These are phyloP conservation scores for Atherinosoma microstoma DNA, from an alignment of 2,797 vertebrate species.

Conservation along the genomic window DNA sequence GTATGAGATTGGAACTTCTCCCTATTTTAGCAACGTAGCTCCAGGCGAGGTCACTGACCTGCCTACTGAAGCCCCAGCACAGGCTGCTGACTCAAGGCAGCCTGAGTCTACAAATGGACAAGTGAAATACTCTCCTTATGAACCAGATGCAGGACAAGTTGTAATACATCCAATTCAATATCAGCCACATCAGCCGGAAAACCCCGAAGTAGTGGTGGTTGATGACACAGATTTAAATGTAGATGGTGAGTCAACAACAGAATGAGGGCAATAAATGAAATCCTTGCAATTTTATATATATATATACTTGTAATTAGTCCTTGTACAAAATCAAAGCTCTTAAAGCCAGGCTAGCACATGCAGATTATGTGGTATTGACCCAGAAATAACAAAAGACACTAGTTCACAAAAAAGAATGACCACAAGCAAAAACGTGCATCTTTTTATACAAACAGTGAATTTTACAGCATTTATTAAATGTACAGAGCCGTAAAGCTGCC, in stretches of 20 bases:
- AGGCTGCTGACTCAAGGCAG: constrained; percentile 6
- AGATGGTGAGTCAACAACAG: constrained; percentile 83
- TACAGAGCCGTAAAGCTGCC: not conserved
- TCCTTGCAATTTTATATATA: too few species aligned
- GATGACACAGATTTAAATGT: constrained; percentile 89
- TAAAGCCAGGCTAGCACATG: too few species aligned
- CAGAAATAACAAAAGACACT: too few species aligned
- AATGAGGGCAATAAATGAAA: too few species aligned
- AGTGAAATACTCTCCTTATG: constrained; percentile 50
- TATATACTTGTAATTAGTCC: too few species aligned
- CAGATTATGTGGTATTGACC: too few species aligned
- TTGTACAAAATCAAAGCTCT: too few species aligned
- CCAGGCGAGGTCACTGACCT: constrained; percentile 77
- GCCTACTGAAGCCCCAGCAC: constrained; percentile 42
- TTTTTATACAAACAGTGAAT: too few species aligned
- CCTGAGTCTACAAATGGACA: constrained; percentile 37
- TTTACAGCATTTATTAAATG: too few species aligned
- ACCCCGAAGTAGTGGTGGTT: constrained; percentile 87
- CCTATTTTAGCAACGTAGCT: constrained; percentile 72
- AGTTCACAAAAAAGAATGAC: too few species aligned
- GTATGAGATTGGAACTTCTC: constrained; percentile 88
- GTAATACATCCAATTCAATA: constrained; percentile 78
- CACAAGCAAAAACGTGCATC: too few species aligned
- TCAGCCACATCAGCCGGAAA: constrained; percentile 74
- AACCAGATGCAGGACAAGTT: constrained; percentile 57